Evolutionary conservation across 1,140 invertebrate species (phyloP).

Genomic region (Lutraria rhynchaena): DNA sequence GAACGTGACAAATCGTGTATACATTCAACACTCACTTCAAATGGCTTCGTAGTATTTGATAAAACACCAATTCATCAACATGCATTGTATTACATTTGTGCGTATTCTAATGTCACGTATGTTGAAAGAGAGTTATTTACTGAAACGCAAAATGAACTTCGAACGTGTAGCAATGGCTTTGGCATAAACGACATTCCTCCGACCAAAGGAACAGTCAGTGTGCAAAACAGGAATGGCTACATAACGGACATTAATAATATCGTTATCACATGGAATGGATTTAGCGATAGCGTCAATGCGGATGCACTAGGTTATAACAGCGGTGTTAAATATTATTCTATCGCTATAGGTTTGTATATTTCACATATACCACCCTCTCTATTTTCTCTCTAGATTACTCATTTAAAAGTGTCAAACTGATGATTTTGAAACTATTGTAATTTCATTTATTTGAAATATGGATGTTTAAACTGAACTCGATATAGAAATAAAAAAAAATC

Average conservation of each 20-base stretch:
- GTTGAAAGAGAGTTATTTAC: constrained; percentile 13
- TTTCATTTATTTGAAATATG: not conserved
- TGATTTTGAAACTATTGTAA: not conserved
- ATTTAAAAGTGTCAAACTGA: too few relatives aligned
- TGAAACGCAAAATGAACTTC: constrained; percentile 42
- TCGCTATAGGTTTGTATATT: constrained; percentile 45
- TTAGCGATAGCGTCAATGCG: constrained; percentile 24
- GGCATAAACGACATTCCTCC: constrained; percentile 43
- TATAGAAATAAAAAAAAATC: not conserved
- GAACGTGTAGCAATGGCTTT: constrained; percentile 58
- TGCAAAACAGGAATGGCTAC: constrained; percentile 29
- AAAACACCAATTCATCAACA: not conserved
- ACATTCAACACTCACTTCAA: not conserved
- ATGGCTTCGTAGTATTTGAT: constrained; percentile 27
- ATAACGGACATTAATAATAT: not conserved
- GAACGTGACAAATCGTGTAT: constrained; percentile 41
- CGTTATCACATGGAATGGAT: constrained; percentile 33
- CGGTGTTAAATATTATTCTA: constrained; percentile 37
- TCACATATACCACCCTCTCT: too few relatives aligned
- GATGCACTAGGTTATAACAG: constrained; percentile 22
- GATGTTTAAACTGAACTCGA: not conserved
- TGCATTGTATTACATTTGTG: constrained; percentile 45
- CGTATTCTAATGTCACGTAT: constrained; percentile 17
- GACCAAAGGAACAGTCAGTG: constrained; percentile 8
- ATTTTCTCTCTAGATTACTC: too few relatives aligned